Evolutionary conservation across 2,113 vertebrate species (phyloP).

Genomic region (Oncorhynchus tshawytscha): DNA sequence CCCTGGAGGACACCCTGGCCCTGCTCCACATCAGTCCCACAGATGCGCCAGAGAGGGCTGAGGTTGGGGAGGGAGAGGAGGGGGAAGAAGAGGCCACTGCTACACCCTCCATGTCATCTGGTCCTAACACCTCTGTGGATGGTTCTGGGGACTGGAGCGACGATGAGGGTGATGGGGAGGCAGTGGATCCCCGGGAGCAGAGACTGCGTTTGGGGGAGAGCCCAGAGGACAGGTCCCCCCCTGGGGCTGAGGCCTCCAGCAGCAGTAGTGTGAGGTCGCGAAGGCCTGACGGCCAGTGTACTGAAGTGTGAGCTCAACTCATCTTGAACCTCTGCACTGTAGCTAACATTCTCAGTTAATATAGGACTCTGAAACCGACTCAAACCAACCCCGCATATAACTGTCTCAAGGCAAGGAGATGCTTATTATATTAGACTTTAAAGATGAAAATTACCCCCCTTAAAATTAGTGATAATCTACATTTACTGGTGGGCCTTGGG

Average conservation of each 20-base stretch:
- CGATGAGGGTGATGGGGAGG: slow-evolving; percentile 69
- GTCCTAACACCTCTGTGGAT: slow-evolving; percentile 80
- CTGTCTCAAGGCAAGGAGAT: not conserved
- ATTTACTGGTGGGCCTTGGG: not conserved
- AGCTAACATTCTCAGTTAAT: slow-evolving; percentile 2
- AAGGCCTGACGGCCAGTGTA: slow-evolving; percentile 96
- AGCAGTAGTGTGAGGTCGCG: slow-evolving; percentile 80
- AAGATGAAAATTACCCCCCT: not conserved
- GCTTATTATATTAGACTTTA: not conserved
- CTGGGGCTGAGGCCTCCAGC: slow-evolving; percentile 71
- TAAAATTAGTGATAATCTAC: not conserved
- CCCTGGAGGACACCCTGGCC: slow-evolving; percentile 85
- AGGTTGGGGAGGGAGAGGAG: slow-evolving; percentile 81
- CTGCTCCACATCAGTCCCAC: slow-evolving; percentile 81
- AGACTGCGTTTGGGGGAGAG: slow-evolving; percentile 61
- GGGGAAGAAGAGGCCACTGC: slow-evolving; percentile 76
- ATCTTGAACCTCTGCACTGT: slow-evolving; percentile 35
- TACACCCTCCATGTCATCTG: slow-evolving; percentile 77
- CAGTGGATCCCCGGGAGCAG: slow-evolving; percentile 64
- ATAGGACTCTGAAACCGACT: not conserved
- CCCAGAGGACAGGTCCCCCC: slow-evolving; percentile 75
- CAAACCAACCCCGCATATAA: not conserved
- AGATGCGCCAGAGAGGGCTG: slow-evolving; percentile 74
- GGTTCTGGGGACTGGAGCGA: slow-evolving; percentile 88
- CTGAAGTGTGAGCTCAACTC: slow-evolving; percentile 84